Evolutionary conservation across 1,140 invertebrate species (phyloP).

Genomic region (Carcinoscorpius rotundicauda): DNA sequence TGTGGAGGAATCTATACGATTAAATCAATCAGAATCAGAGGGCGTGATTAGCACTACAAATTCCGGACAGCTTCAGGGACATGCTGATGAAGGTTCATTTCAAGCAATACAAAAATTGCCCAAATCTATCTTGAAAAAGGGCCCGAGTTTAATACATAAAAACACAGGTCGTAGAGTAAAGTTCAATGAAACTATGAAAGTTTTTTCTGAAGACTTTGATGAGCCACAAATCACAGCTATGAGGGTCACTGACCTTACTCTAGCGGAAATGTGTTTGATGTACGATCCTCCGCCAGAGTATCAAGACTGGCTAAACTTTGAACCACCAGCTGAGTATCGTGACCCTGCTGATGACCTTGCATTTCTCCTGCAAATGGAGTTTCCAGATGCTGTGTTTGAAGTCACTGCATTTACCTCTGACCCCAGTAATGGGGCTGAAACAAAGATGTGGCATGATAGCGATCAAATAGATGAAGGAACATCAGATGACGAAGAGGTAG

Average conservation of each 20-base stretch:
- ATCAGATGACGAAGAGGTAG: not conserved
- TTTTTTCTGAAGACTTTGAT: conserved; percentile 14
- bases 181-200: conserved; percentile 16
- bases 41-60: too few relatives aligned
- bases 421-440: not conserved
- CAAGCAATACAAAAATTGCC: not conserved
- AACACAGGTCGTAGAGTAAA: conserved; percentile 10
- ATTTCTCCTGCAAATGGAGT: not conserved
- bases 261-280: conserved; percentile 7
- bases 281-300: conserved; percentile 20
- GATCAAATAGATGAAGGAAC: not conserved
- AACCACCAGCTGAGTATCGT: conserved; percentile 18
- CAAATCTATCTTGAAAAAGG: conserved; percentile 17
- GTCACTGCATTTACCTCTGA: not conserved
- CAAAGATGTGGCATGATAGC: not conserved
- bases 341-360: conserved; percentile 2
- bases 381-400: not conserved
- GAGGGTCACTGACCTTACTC: conserved; percentile 7
- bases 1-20: too few relatives aligned
- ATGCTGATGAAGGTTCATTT: too few relatives aligned
- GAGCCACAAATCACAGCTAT: conserved; percentile 8
- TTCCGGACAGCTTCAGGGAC: too few relatives aligned
- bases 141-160: not conserved
- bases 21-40: too few relatives aligned
- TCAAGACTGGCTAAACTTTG: conserved; percentile 15